Evolutionary conservation across 2,797 vertebrate genomes (phyloP).

Genomic region (Mus spretus): DNA sequence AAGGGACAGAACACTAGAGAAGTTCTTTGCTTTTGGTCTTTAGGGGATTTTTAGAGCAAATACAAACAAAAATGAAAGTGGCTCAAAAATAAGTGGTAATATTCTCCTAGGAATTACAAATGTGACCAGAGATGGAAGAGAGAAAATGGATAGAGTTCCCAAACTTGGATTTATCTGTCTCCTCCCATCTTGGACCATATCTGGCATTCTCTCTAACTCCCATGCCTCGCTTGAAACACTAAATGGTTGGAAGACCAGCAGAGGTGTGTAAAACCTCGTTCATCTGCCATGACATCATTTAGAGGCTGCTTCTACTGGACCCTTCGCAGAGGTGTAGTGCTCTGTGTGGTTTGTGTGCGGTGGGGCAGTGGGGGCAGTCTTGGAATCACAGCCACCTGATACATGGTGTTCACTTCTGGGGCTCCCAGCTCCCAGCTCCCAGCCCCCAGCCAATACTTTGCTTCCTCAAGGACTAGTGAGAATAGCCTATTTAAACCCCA

Average conservation of each 20-base stretch:
- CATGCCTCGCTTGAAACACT: fast-evolving
- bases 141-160: background rate
- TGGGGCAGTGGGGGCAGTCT: no score
- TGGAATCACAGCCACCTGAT: no score
- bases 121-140: background rate
- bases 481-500: background rate
- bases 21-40: background rate
- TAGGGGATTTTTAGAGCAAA: background rate
- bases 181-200: background rate
- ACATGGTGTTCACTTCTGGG: background rate
- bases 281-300: background rate
- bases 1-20: background rate
- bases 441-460: background rate
- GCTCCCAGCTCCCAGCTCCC: background rate
- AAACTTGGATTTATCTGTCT: background rate
- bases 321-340: background rate
- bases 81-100: background rate
- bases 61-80: constrained; percentile 25
- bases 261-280: background rate
- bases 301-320: no score
- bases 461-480: background rate
- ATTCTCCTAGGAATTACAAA: background rate
- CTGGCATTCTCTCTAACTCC: no score
- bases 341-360: background rate
- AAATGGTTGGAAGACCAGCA: background rate